Evolutionary conservation across 2,113 vertebrate species (phyloP), one percentile per base, ranked within the genome.

Genomic region (Hippocampus mohnikei): DNA sequence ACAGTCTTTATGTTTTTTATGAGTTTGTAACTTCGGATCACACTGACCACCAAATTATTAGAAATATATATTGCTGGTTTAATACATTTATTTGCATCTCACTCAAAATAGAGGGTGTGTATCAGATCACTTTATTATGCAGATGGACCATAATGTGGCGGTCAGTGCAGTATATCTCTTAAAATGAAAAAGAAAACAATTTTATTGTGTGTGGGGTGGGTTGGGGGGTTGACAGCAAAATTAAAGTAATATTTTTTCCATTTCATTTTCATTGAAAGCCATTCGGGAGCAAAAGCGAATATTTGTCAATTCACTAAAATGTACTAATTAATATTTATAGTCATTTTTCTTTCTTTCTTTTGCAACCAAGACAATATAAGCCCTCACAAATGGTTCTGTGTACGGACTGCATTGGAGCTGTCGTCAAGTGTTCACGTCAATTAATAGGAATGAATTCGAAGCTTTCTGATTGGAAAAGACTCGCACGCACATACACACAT

Each of bases 311-410:
- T 50, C 42, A 25, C 41, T 59, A 44, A 75, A 72, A 70, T 72
- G 11, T 69, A n/a, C n/a, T 9, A 55, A 73, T 80, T 63, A 80
- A 86, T 88, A 83, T 85, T 80, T 71, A 81, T 68, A 27, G 18
- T 16, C 15, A 44, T 3, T 71, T 63, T 71, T 62, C 27, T 50
- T 11, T 60, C 65, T 63, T 15, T 58, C 64, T 62, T 50, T 50
- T 16, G 5, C 46, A 50, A 18, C 46, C 5, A 42, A 25, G 68
- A 23, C 59, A 50, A 64, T 68, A 68, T 29, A 29, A 60, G 29
- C 18, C 20, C 8, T 21, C 33, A 21, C 41, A 25, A 65, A 25
- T 25, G n/a, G 4, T 5, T 29, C 25, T 59, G 12, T 59, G 6
- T 59, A 33, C 29, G 25, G 27, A 33, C 2, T 16, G 56, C 56